Conservation (phyloP, 2,113 vertebrate genomes). For the Phyllostomus discolor region DNA sequence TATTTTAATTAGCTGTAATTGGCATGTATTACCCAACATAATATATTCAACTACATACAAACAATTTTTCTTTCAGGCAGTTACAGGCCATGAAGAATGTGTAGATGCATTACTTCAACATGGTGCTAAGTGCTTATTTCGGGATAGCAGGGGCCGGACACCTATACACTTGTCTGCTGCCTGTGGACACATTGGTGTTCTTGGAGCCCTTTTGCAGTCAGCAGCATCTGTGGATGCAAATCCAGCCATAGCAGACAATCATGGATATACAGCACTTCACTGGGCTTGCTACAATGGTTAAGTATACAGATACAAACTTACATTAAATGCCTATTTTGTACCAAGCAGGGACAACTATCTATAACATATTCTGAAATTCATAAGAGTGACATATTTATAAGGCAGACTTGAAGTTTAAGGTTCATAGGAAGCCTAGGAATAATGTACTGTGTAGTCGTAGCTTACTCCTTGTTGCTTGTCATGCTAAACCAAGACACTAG, state of each 20-base stretch:
- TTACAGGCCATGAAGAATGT: conserved; percentile 96
- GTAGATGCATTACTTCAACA: conserved; percentile 97
- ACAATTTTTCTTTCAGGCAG: conserved; percentile 84
- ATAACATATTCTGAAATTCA: background rate
- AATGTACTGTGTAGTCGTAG: background rate
- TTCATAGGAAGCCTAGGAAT: background rate
- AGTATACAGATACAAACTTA: conserved; percentile 41
- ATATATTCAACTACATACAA: background rate
- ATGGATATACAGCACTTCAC: conserved; percentile 97
- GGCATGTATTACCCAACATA: background rate
- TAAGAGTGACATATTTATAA: background rate
- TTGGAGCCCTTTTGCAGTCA: conserved; percentile 94
- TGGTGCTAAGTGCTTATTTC: conserved; percentile 89
- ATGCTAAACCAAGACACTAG: background rate
- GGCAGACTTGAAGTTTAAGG: background rate
- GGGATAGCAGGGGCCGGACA: conserved; percentile 92
- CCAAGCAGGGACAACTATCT: background rate
- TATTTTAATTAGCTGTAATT: background rate
- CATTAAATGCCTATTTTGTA: background rate
- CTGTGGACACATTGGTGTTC: conserved; percentile 93
- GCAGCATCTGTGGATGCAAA: conserved; percentile 86
- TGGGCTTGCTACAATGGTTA: conserved; percentile 99
- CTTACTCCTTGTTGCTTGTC: background rate
- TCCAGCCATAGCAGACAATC: conserved; percentile 91
- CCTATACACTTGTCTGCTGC: conserved; percentile 96